These are phyloP conservation scores for Petroica traversi DNA, from an alignment of 2,113 vertebrate genomes.

Conservation along the genomic window DNA sequence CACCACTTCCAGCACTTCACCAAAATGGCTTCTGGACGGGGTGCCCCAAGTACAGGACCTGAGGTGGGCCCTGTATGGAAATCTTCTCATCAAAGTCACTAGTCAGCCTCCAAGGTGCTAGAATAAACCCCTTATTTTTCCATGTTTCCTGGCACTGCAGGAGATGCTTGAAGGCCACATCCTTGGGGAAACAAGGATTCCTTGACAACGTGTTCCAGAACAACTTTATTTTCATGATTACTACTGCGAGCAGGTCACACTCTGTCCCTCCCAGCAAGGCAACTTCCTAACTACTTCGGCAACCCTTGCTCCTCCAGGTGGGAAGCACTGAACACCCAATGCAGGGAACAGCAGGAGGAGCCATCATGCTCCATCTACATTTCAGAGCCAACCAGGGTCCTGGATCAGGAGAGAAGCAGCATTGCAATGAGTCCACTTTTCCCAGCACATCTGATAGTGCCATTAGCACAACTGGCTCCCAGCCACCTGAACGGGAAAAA, in stretches of 20 bases:
- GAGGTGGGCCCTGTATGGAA: background rate
- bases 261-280: background rate
- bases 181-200: background rate
- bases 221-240: background rate
- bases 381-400: background rate
- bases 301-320: background rate
- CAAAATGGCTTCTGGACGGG: background rate
- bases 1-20: background rate
- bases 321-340: fast-evolving
- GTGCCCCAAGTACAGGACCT: background rate
- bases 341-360: background rate
- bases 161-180: background rate
- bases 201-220: background rate
- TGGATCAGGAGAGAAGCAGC: fast-evolving
- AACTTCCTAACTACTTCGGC: background rate
- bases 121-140: background rate
- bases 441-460: background rate
- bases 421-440: background rate
- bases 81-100: background rate
- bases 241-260: background rate
- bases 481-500: background rate
- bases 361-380: background rate
- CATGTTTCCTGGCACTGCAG: fast-evolving
- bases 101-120: background rate
- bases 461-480: background rate